Evolutionary conservation across 92 coral and sea anemone genomes (phyloP).

Genomic region (Porites cylindrica): DNA sequence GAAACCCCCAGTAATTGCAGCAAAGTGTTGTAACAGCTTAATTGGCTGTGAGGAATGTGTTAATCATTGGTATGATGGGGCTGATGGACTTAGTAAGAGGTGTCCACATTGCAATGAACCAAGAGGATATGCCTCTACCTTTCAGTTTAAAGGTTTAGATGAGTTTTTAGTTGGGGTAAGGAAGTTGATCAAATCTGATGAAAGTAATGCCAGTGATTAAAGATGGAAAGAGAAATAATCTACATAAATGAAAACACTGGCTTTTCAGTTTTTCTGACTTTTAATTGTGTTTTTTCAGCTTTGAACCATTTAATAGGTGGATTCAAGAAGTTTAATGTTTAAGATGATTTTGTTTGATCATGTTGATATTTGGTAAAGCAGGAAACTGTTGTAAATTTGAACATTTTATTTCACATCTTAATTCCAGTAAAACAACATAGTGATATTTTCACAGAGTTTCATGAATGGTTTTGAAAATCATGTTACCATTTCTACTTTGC

Average conservation of each 20-base stretch:
- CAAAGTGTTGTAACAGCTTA: slow-evolving; percentile 69
- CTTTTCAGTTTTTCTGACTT: too few relatives aligned
- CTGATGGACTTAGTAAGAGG: slow-evolving; percentile 66
- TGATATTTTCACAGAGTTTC: neutral
- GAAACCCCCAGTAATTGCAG: slow-evolving; percentile 70
- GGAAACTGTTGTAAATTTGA: too few relatives aligned
- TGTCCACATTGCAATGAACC: slow-evolving; percentile 76
- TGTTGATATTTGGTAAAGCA: too few relatives aligned
- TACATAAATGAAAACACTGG: too few relatives aligned
- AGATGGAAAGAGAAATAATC: too few relatives aligned
- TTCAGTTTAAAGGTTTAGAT: slow-evolving; percentile 70
- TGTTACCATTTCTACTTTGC: neutral
- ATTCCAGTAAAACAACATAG: too few relatives aligned
- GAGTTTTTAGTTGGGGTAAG: slow-evolving; percentile 63
- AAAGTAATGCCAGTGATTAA: neutral
- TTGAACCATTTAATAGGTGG: too few relatives aligned
- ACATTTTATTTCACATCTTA: too few relatives aligned
- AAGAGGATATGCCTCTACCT: slow-evolving; percentile 70
- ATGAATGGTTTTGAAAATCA: neutral
- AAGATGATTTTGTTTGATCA: too few relatives aligned
- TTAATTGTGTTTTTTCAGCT: too few relatives aligned
- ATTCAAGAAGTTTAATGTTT: too few relatives aligned
- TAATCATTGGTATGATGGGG: slow-evolving; percentile 73
- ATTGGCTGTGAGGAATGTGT: slow-evolving; percentile 80
- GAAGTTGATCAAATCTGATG: slow-evolving; percentile 16